Conservation (phyloP, 2,113 vertebrate species). For the Pygoscelis antarcticus region DNA sequence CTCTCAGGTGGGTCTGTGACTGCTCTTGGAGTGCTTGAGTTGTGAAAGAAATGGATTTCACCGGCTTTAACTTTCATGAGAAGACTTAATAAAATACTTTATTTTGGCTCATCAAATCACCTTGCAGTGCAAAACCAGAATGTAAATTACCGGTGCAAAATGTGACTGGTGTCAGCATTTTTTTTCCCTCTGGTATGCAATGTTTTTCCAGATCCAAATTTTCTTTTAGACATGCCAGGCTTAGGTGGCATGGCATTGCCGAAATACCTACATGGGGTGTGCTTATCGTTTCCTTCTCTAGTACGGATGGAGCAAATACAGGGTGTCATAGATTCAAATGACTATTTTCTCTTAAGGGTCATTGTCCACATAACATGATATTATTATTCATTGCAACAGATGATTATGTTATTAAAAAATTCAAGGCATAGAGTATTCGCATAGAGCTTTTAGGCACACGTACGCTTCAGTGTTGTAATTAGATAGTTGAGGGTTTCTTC, state of each 20-base stretch:
- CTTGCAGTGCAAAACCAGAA: not conserved
- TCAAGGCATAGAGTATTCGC: not conserved
- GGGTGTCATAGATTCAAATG: not conserved
- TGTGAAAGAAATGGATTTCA: not conserved
- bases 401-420: conserved; percentile 48
- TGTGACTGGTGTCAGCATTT: not conserved
- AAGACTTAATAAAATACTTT: not conserved
- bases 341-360: not conserved
- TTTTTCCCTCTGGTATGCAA: not conserved
- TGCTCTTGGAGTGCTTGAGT: not conserved
- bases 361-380: not conserved
- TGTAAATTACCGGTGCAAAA: not conserved
- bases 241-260: not conserved
- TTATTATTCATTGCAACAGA: not conserved
- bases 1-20: not conserved
- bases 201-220: not conserved
- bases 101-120: not conserved
- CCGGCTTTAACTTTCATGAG: not conserved
- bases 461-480: conserved; percentile 18
- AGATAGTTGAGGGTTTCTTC: not conserved
- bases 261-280: not conserved
- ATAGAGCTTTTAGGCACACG: conserved; percentile 10
- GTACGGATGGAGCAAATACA: not conserved
- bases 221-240: not conserved
- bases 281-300: not conserved